Conservation (phyloP, 2,797 vertebrate species). For the Poecilia wingei region DNA sequence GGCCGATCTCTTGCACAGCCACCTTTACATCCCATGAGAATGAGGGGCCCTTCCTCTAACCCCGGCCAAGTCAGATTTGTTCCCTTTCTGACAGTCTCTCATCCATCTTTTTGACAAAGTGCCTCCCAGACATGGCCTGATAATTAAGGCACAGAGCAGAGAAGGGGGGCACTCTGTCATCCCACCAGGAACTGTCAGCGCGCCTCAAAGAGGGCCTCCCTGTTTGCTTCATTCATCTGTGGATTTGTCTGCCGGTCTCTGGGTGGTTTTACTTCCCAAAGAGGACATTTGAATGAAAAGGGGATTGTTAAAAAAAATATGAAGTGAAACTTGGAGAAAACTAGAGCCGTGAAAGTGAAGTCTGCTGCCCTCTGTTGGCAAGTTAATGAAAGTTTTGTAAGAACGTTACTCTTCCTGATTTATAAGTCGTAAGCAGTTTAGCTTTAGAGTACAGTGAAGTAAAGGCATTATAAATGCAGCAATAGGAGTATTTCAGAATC, state of each 20-base stretch:
- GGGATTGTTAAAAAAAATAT: conserved; percentile 16
- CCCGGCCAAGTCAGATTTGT: conserved; percentile 72
- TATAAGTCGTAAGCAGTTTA: background rate
- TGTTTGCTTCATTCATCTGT: conserved; percentile 68
- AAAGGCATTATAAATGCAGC: background rate
- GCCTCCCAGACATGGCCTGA: conserved; percentile 74
- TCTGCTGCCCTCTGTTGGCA: conserved; percentile 39
- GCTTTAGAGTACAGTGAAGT: background rate
- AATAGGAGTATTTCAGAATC: background rate
- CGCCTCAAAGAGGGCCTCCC: conserved; percentile 56
- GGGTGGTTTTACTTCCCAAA: conserved; percentile 38
- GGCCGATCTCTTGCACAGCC: conserved; percentile 18
- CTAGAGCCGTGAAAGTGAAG: background rate
- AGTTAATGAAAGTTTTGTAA: background rate
- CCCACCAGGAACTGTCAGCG: conserved; percentile 64
- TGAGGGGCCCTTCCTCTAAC: conserved; percentile 60
- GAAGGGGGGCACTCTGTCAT: conserved; percentile 75
- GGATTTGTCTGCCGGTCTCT: conserved; percentile 46
- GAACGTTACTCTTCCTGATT: background rate
- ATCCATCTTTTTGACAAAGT: conserved; percentile 82
- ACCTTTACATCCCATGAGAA: conserved; percentile 54
- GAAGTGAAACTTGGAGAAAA: background rate
- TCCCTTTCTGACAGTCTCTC: conserved; percentile 67
- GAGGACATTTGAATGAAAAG: conserved; percentile 29
- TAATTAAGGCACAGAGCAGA: conserved; percentile 79